Evolutionary conservation across 2,888 invertebrate species (phyloP).

Genomic region (Teinopalpus imperialis): DNA sequence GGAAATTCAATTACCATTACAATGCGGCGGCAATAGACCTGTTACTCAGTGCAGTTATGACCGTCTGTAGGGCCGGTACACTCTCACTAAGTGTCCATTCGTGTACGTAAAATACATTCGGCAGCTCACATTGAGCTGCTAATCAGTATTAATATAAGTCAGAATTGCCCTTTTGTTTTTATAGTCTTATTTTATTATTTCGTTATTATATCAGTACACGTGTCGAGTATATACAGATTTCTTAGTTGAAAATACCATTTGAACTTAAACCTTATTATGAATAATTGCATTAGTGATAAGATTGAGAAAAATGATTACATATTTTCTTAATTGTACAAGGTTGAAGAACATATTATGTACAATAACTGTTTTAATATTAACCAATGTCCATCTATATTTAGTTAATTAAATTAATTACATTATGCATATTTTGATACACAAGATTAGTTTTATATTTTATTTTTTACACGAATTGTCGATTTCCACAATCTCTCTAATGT

Average conservation of each 20-base stretch:
- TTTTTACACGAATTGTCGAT: too few species aligned
- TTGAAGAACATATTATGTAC: too few species aligned
- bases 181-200: not conserved
- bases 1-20: constrained; percentile 62
- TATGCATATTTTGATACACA: too few species aligned
- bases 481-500: too few species aligned
- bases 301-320: too few species aligned
- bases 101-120: not conserved
- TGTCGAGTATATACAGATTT: not conserved
- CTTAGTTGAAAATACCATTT: not conserved
- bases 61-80: constrained; percentile 33
- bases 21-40: constrained; percentile 39
- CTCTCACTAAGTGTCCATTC: constrained; percentile 16
- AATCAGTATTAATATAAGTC: constrained; percentile 1
- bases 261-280: not conserved
- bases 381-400: too few species aligned
- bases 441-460: not conserved
- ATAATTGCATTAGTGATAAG: too few species aligned
- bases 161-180: constrained; percentile 3
- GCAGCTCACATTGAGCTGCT: not conserved
- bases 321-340: too few species aligned
- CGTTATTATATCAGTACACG: constrained; percentile 1
- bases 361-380: too few species aligned
- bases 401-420: too few species aligned
- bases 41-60: constrained; percentile 32